These are phyloP conservation scores for Scomber japonicus DNA, from an alignment of 2,113 vertebrate genomes.

Conservation along the genomic window DNA sequence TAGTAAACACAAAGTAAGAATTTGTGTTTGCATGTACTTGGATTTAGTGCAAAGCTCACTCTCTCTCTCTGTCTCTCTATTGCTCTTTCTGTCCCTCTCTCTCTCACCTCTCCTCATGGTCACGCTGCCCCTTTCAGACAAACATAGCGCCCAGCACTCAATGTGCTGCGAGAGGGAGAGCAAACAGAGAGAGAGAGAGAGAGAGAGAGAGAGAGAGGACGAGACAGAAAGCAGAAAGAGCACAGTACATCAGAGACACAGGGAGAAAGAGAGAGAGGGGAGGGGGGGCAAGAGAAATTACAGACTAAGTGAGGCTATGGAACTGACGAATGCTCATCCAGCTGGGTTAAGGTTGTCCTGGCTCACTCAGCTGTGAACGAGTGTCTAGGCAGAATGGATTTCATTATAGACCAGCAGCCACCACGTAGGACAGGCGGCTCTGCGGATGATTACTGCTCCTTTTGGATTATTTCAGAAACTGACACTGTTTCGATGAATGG, in stretches of 20 bases:
- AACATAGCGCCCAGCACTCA: slow-evolving; percentile 57
- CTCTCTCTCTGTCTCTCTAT: slow-evolving; percentile 5
- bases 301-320: slow-evolving; percentile 41
- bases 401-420: slow-evolving; percentile 38
- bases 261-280: slow-evolving; percentile 1
- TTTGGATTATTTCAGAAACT: slow-evolving; percentile 67
- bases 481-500: slow-evolving; percentile 50
- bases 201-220: slow-evolving; percentile 26
- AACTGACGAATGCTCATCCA: slow-evolving; percentile 49
- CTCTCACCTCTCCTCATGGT: slow-evolving; percentile 42
- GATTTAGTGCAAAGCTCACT: slow-evolving; percentile 4
- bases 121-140: slow-evolving; percentile 55
- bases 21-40: slow-evolving; percentile 15
- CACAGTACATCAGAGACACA: slow-evolving; percentile 8
- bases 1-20: neutral
- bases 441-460: slow-evolving; percentile 21
- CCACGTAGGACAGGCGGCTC: slow-evolving; percentile 35
- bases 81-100: slow-evolving; percentile 3
- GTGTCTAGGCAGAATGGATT: slow-evolving; percentile 62
- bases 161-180: slow-evolving; percentile 37
- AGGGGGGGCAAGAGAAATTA: slow-evolving; percentile 16
- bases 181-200: slow-evolving; percentile 32
- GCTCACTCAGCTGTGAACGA: slow-evolving; percentile 53
- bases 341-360: slow-evolving; percentile 49
- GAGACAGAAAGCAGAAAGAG: slow-evolving; percentile 30